These are phyloP conservation scores for Helicoverpa assulta DNA, from an alignment of 2,888 invertebrate genomes.

Conservation along the genomic window DNA sequence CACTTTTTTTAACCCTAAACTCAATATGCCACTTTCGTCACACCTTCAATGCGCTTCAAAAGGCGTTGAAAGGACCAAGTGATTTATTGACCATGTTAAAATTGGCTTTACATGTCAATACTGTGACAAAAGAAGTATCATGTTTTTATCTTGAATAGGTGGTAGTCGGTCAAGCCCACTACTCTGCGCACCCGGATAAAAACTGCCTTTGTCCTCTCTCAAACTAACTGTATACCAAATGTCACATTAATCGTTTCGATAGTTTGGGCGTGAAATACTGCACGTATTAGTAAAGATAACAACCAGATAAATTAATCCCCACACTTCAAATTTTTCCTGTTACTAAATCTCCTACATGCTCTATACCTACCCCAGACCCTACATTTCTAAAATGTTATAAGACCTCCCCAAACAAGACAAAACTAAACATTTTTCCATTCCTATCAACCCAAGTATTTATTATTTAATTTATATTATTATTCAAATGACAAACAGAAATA, in stretches of 20 bases:
- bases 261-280: too few species aligned
- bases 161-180: not conserved
- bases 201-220: too few species aligned
- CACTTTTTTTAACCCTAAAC: constrained; percentile 3
- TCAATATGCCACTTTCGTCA: constrained; percentile 1
- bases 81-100: constrained; percentile 2
- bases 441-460: too few species aligned
- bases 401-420: too few species aligned
- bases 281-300: too few species aligned
- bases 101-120: constrained; percentile 10
- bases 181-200: not conserved
- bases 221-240: too few species aligned
- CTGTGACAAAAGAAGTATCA: constrained; percentile 18
- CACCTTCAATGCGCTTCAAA: not conserved
- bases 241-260: too few species aligned
- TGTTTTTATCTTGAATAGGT: not conserved
- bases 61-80: constrained; percentile 10
- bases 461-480: too few species aligned
- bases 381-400: too few species aligned
- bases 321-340: not conserved
- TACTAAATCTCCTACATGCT: not conserved
- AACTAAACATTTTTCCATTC: too few species aligned
- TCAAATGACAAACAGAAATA: not conserved
- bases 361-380: not conserved
- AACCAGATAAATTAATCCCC: too few species aligned